Conservation (phyloP, 92 coral and sea anemone species). For the Isaurus tuberculatus region DNA sequence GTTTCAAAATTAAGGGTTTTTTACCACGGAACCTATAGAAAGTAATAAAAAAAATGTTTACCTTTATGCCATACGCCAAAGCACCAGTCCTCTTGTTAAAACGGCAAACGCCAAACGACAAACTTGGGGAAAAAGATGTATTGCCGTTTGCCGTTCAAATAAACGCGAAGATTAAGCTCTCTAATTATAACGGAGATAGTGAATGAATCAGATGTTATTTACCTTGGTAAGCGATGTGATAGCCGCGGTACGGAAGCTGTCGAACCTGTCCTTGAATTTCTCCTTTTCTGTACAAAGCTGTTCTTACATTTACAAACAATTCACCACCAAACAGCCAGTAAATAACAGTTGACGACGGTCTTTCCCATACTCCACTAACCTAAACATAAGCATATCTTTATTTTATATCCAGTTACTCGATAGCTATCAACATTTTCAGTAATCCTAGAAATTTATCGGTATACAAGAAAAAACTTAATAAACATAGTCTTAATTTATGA, state of each 20-base stretch:
- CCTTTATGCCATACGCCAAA: too few species aligned
- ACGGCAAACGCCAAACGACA: too few species aligned
- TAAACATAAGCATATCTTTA: not conserved
- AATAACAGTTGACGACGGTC: constrained; percentile 72
- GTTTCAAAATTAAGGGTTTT: too few species aligned
- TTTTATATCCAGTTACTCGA: not conserved
- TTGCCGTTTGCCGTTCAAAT: too few species aligned
- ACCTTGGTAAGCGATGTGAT: constrained; percentile 76
- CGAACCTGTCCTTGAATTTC: constrained; percentile 75
- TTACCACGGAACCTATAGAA: too few species aligned
- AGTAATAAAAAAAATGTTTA: too few species aligned
- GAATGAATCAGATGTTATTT: not conserved
- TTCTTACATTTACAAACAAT: constrained; percentile 75
- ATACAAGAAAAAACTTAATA: too few species aligned
- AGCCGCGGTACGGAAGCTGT: constrained; percentile 80
- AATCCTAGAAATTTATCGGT: too few species aligned
- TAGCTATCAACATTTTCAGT: not conserved
- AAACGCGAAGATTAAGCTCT: too few species aligned
- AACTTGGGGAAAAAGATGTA: too few species aligned
- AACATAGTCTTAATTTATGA: too few species aligned
- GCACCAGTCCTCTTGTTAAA: too few species aligned
- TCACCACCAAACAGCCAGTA: constrained; percentile 76
- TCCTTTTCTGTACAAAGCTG: constrained; percentile 66
- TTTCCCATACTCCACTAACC: constrained; percentile 80
- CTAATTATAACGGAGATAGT: not conserved